Base-by-base conservation (phyloP, 2,888 invertebrate genomes). In the Agrotis segetum region DNA sequence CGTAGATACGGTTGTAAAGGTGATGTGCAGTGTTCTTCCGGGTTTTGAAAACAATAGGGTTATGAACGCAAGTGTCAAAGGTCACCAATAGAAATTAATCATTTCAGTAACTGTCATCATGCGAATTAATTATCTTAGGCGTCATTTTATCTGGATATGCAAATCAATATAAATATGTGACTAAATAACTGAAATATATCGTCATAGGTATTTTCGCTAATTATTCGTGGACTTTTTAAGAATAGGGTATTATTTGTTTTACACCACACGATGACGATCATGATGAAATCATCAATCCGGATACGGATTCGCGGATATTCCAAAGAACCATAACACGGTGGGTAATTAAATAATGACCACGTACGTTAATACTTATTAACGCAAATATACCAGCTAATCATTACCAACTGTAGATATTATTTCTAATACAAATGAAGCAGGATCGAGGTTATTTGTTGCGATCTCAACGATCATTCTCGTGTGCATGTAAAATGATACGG, bases 271-370 rank as follows among this genome's bases (percentile, higher is more conserved):
- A 34, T 73, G 66, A 80, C 50, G 66, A 24, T 21, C 3, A 80
- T 65, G 40, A 59, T 76, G 68, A 67, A 62, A 68, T 76, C 81
- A 81, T 34, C 74, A 55, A 74, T 64, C 65, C 80, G 80, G 74
- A 74, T 59, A 24, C 49, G 19, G 58, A 53, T 61, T 75, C 16
- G 9, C 81, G 76, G 81, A 81, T 76, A 76, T 76, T 76, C 68
- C 77, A 24, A 67, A 63, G 68, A 67, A 67, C 53, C 61, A 67
- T 76, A 17, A 24, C 29, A 24, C n/a, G 44, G 21, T 44, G 49
- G 44, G 29, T 44, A 59, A 74, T 74, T 61, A 47, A 50, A 21
- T 47, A 34, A 24, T 46, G 17, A 9, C 17, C 49, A 40, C 9
- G 34, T 58, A 46, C 6, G 72, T 40, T 52, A 61, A 47, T 71